phyloP scores from a whole-genome alignment of 2,888 invertebrate species.

The Busseola fusca region DNA sequence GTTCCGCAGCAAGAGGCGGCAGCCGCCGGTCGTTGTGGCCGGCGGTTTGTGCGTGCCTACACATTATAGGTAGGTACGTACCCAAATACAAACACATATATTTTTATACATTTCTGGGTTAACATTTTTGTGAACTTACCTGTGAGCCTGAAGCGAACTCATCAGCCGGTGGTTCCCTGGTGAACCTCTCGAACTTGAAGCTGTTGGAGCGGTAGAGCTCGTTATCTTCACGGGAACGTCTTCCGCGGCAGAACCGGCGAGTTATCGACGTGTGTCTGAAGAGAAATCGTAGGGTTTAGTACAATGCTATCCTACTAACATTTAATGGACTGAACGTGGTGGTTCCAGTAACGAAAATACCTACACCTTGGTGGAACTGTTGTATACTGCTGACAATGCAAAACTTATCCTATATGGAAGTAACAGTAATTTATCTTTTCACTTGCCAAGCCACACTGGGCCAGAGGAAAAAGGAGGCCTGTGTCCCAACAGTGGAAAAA shows the following conservation, averaged over 20 bases:
- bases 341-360: background rate
- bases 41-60: too few species aligned
- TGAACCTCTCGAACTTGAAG: conserved; percentile 95
- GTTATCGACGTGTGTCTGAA: conserved; percentile 89
- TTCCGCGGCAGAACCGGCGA: conserved; percentile 92
- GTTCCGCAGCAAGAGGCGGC: too few species aligned
- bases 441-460: background rate
- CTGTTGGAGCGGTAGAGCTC: conserved; percentile 96
- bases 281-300: conserved; percentile 5
- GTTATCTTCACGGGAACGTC: conserved; percentile 92
- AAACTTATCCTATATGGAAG: background rate
- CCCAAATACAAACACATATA: background rate
- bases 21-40: too few species aligned
- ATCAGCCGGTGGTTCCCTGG: conserved; percentile 90
- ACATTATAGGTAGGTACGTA: background rate
- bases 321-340: background rate
- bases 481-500: too few species aligned
- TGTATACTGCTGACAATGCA: background rate
- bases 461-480: too few species aligned
- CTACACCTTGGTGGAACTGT: too few species aligned
- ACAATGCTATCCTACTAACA: background rate
- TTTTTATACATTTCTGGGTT: background rate
- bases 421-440: background rate
- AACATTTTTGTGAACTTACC: conserved; percentile 84
- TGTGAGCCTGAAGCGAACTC: conserved; percentile 92